Conservation (phyloP, 35 echinoderm and acorn worm genomes). For the Acanthaster planci region DNA sequence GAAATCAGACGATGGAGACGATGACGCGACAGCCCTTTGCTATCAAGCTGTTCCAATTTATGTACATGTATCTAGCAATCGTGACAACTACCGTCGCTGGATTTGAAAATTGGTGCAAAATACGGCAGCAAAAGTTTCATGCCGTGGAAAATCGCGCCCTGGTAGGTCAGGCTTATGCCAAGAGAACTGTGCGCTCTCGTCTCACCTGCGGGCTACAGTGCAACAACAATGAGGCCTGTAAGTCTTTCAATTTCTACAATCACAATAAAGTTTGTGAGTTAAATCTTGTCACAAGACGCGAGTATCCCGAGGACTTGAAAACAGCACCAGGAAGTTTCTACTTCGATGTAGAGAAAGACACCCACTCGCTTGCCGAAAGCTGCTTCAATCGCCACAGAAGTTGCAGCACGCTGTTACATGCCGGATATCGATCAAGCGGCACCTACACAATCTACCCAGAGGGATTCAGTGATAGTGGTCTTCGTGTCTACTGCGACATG, state of each 20-base stretch:
- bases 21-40: too few species aligned
- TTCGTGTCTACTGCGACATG: slow-evolving; percentile 31
- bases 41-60: too few species aligned
- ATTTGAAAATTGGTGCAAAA: too few species aligned
- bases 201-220: background rate
- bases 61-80: too few species aligned
- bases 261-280: background rate
- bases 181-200: too few species aligned
- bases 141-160: too few species aligned
- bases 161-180: too few species aligned
- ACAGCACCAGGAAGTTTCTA: background rate
- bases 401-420: background rate
- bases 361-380: background rate
- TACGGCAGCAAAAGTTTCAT: too few species aligned
- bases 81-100: too few species aligned
- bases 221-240: background rate
- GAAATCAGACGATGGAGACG: too few species aligned
- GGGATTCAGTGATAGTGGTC: background rate
- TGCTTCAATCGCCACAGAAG: background rate
- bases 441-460: background rate
- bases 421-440: background rate
- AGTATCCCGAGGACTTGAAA: background rate
- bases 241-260: slow-evolving; percentile 3
- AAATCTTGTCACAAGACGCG: background rate
- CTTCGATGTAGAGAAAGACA: slow-evolving; percentile 14